These are phyloP conservation scores for Campopleginae sp. DNA, from an alignment of 2,888 invertebrate species.

Conservation along the genomic window DNA sequence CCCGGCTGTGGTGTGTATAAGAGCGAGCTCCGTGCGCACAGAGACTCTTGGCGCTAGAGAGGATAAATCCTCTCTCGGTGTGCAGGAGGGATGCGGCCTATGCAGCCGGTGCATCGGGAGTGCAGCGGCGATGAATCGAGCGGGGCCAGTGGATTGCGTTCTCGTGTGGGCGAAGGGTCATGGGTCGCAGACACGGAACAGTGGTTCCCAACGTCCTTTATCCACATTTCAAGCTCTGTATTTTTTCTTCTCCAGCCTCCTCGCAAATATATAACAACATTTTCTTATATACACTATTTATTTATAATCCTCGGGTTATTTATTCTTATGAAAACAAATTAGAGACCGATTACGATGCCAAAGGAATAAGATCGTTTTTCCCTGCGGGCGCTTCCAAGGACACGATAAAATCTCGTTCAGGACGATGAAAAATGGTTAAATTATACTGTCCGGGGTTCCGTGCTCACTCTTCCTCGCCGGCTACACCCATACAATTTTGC, in stretches of 20 bases:
- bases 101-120: conserved; percentile 71
- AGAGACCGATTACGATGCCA: neutral
- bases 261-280: neutral
- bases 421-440: conserved; percentile 72
- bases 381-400: neutral
- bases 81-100: conserved; percentile 66
- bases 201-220: conserved; percentile 76
- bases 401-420: conserved; percentile 22
- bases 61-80: conserved; percentile 58
- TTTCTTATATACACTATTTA: neutral
- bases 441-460: conserved; percentile 70
- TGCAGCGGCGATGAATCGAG: conserved; percentile 66
- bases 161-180: conserved; percentile 83
- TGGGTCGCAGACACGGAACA: conserved; percentile 82
- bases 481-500: conserved; percentile 71
- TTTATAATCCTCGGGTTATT: neutral
- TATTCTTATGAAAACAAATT: neutral
- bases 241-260: neutral
- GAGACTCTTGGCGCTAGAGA: conserved; percentile 46
- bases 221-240: neutral
- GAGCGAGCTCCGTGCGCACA: neutral
- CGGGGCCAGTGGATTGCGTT: conserved; percentile 76
- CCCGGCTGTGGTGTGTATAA: conserved; percentile 18
- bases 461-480: conserved; percentile 61
- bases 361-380: conserved; percentile 1